Base-by-base conservation (phyloP, 2,113 vertebrate species). In the Syngnathus floridae region DNA sequence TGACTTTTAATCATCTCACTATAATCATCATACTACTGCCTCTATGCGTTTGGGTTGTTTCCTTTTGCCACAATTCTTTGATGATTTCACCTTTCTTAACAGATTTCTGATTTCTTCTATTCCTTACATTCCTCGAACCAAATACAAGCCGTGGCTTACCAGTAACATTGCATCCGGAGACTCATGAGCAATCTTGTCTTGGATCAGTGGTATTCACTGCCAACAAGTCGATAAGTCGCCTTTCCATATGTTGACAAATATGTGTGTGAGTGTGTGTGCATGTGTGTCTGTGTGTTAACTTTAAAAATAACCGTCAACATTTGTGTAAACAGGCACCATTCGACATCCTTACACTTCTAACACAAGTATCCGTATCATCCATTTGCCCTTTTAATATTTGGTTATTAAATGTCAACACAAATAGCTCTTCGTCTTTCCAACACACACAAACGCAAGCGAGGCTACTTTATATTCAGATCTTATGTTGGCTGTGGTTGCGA, bases 391-490 rank as follows among this genome's bases (percentile, higher is more conserved):
- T 73, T 84, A 79, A 81, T 72, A 78, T 83, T 81, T 78, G 51
- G 38, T 76, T 79, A 76, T 71, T 79, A 74, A 78, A 80, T 82
- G 67, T 71, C 76, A 84, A 73, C 68, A 72, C 74, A 82, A 78
- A 73, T 72, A 79, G 80, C 56, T 79, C 61, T 55, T 49, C 76
- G 77, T 14, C 60, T 64, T 70, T 80, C 66, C 67, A 65, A 79
- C 74, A 67, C 61, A 56, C 69, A 59, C 51, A 51, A n/a, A 57
- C 43, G 48, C 71, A 69, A 68, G 67, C 63, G 66, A 56, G 67
- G 62, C 80, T 79, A 72, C 74, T 88, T 81, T 83, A 82, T 83
- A 85, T 88, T 85, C 82, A 84, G 77, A 85, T 80, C 81, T 81
- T 85, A 78, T 79, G 74, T 79, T 76, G 71, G 80, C 79, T 75